Evolutionary conservation across 2,888 invertebrate species (phyloP), one percentile per base, ranked within the genome.

Genomic region (Lithophane ornitopus): DNA sequence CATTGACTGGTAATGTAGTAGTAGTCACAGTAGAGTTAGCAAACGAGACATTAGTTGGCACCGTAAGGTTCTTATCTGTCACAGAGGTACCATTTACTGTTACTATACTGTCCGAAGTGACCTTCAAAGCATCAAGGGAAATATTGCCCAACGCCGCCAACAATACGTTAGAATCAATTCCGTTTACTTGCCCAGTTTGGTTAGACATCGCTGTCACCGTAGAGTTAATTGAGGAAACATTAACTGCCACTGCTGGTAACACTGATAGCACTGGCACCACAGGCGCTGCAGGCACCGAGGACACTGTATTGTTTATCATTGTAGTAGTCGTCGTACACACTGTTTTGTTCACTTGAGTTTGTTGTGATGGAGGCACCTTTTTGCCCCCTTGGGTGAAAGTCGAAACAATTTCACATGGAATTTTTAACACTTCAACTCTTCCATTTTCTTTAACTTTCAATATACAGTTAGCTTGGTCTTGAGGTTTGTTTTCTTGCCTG

Each of bases 401-500:
- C 2, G 96, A 95, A 14, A 96, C 96, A 14, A 96, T 96, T 90
- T 95, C 96, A 85, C 96, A 96, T 2, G 96, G 96, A 85, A 96
- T 92, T 87, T 92, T 95, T 22, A 96, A 82, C 28, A 87, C 82
- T 83, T 95, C 91, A 26, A 89, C 71, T 58, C 90, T 91, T 12
- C 90, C 91, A 49, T 93, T 91, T 84, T 96, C 94, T 75, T 90
- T 93, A 16, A 96, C 90, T 87, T 91, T 94, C 56, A 96, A 89
- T 19, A 89, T 85, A 72, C 96, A 96, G 6, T 82, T 87, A 22
- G 96, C 96, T 76, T 90, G 87, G 39, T 87, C 85, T 41, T 63
- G 62, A 16, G 76, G 63, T 61, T 14, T 72, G 61, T 68, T 82
- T 59, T 63, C 63, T 26, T 49, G 46, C 14, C 56, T 52, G 65